Base-by-base conservation (phyloP, 2,113 vertebrate species). In the Strix uralensis region DNA sequence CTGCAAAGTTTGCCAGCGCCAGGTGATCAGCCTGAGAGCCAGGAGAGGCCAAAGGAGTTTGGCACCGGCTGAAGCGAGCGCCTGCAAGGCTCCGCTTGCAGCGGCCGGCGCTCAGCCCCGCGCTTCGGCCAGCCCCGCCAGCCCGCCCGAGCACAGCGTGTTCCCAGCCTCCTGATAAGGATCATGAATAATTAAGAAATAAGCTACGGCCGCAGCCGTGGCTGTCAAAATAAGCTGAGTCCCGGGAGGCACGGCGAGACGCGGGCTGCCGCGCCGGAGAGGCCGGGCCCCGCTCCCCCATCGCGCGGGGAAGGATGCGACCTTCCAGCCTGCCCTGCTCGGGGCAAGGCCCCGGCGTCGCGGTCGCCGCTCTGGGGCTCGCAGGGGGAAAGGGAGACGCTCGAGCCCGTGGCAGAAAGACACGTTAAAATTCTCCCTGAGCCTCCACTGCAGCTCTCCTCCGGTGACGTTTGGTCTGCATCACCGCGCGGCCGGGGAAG, bases 351-450 rank as follows among this genome's bases (percentile, higher is more conserved):
- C n/a, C 66, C 29, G 6, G 75, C 27, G 4, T 4, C 23, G 34
- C 22, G 3, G 36, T 8, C 7, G 7, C 36, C 4, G 44, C 81
- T 87, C 81, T 7, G 4, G 10, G 42, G 63, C 75, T 92, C 4
- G 2, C 16, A 59, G 38, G 22, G 32, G 61, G 29, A 81, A 75
- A 55, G 61, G 57, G 58, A 63, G 70, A 85, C 2, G 66, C 58
- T 32, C 1, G n/a, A 69, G 71, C 47, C 11, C 7, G 30, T 67
- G 93, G 84, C 73, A 47, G 81, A 72, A 65, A 40, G n/a, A 55
- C 90, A 96, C 65, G 96, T 97, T 97, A 96, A 96, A 93, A 97
- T 96, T 96, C 96, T 96, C 94, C 10, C 92, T 94, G 73, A 93
- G 96, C 94, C 82, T 66, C 44, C 95, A 96, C 96, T 95, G 96